Evolutionary conservation across 2,797 vertebrate genomes (phyloP), one percentile per base, ranked within the genome.

Genomic region (Lophotriccus pileatus): DNA sequence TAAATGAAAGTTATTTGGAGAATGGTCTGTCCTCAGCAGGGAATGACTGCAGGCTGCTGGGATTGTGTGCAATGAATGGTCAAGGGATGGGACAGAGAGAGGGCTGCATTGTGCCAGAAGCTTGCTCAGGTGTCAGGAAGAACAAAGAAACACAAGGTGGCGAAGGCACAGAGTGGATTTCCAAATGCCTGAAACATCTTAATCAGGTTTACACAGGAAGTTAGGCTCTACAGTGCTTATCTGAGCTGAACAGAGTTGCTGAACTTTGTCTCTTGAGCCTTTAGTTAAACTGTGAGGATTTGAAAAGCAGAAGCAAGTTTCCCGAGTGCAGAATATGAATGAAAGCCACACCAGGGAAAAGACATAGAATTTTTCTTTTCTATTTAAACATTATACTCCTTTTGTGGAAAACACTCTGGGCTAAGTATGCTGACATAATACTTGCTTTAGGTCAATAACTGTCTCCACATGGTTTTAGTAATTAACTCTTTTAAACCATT

Each of bases 251-350:
- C 69, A 90, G 74, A 72, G 37, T 21, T 86, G 30, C 36, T 80
- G 59, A 89, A 77, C 59, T 87, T 76, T 90, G 74, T 89, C 73
- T 90, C 69, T 36, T 66, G 63, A 93, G 88, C 44, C 37, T 79
- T 90, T 86, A 73, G 62, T 89, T 87, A 79, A 89, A 95, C 44
- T 82, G 28, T 58, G 47, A 87, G 49, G 22, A 68, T 85, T 87
- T 89, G 41, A 91, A 93, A 77, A 46, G 17, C 32, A 76, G 17
- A 70, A 56, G n/a, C 30, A 70, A 59, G 30, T 76, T 95, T 83
- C 56, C 59, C 63, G 14, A 67, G 56, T 28, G 24, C 25, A 76
- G 70, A 87, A 94, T 93, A 46, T 67, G 41, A 94, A 95, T 92
- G 44, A 94, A 91, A 87, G 12, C 9, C 37, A 46, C 36, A 49